Evolutionary conservation across 1,140 invertebrate genomes (phyloP).

Genomic region (Wasmannia auropunctata): DNA sequence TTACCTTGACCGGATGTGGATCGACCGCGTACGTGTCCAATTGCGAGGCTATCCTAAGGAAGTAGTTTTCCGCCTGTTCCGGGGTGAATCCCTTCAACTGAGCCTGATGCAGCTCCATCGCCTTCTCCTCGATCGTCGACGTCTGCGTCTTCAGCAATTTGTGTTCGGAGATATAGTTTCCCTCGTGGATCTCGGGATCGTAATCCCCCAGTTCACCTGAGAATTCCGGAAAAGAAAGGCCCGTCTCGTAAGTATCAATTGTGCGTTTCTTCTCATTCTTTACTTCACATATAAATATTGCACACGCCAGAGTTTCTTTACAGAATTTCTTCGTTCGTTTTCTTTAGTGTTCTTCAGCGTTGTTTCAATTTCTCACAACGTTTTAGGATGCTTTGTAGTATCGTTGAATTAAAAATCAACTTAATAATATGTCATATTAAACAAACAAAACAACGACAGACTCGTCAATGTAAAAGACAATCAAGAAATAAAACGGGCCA

Average conservation of each 20-base stretch:
- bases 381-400: too few relatives aligned
- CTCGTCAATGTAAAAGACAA: too few relatives aligned
- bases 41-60: conserved; percentile 94
- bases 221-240: not conserved
- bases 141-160: conserved; percentile 97
- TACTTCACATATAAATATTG: not conserved
- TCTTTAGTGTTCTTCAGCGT: too few relatives aligned
- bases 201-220: conserved; percentile 97
- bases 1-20: conserved; percentile 98
- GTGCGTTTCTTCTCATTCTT: not conserved
- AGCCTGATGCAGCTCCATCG: conserved; percentile 95
- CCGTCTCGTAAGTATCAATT: not conserved
- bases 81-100: conserved; percentile 90
- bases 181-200: conserved; percentile 94
- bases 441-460: too few relatives aligned
- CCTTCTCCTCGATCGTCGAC: conserved; percentile 94
- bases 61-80: conserved; percentile 92
- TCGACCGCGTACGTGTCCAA: conserved; percentile 99
- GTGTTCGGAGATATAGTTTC: conserved; percentile 96
- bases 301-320: too few relatives aligned
- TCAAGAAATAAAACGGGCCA: too few relatives aligned
- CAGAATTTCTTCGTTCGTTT: too few relatives aligned
- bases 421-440: too few relatives aligned
- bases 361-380: too few relatives aligned
- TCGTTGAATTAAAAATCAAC: too few relatives aligned